Evolutionary conservation across 37 sponge, comb jelly and placozoan species (phyloP).

Genomic region (Cliona cf. orientalis): DNA sequence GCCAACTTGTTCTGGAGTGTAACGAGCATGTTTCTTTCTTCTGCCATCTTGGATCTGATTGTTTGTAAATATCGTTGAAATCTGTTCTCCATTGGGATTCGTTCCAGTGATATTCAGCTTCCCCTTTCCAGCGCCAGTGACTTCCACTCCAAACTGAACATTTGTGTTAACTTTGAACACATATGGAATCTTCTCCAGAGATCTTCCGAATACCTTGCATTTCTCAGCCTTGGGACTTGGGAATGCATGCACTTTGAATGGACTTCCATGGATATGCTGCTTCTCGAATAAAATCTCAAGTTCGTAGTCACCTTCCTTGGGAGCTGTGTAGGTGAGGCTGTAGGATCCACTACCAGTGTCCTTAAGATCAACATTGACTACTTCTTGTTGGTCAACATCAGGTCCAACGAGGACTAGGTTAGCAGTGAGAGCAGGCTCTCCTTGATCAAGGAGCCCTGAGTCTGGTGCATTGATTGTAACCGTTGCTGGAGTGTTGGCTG

Average conservation of each 20-base stretch:
- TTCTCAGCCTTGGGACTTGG: conserved; percentile 67
- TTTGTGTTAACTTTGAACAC: conserved; percentile 32
- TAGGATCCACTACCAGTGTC: conserved; percentile 73
- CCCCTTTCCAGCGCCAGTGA: conserved; percentile 74
- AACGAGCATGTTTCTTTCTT: conserved; percentile 45
- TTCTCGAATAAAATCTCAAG: conserved; percentile 51
- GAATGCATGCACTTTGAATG: conserved; percentile 54
- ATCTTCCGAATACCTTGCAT: conserved; percentile 53
- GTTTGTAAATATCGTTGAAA: conserved; percentile 41
- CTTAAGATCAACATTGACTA: conserved; percentile 45
- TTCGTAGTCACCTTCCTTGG: conserved; percentile 44
- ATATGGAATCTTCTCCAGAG: conserved; percentile 22
- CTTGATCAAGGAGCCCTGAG: conserved; percentile 65
- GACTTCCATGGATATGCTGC: conserved; percentile 58
- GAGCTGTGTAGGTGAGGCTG: conserved; percentile 31
- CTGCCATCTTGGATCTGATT: conserved; percentile 43
- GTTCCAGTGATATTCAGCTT: conserved; percentile 41
- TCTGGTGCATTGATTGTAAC: conserved; percentile 62
- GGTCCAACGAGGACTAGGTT: conserved; percentile 22
- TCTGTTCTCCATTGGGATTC: conserved; percentile 53
- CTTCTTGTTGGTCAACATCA: conserved; percentile 18
- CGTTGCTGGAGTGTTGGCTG: conserved; percentile 20
- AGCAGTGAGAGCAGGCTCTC: too few species aligned
- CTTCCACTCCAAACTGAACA: conserved; percentile 69
- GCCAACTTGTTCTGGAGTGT: conserved; percentile 66